Conservation (phyloP, 1,140 invertebrate species). For the Laodelphax striatellus region DNA sequence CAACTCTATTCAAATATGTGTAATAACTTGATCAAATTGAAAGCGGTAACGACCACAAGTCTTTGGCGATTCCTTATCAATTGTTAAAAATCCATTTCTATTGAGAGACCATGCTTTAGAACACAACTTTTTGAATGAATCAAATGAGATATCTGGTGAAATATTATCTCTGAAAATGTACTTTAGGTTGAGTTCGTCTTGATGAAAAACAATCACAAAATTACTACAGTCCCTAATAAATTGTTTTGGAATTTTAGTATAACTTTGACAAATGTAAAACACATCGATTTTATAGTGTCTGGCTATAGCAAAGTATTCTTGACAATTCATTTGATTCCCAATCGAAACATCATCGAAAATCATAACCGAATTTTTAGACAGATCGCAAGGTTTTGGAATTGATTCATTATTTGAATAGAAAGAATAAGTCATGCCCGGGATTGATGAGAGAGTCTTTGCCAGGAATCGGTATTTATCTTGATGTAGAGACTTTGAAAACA, state of each 20-base stretch:
- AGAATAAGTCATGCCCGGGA: slow-evolving; percentile 17
- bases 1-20: neutral
- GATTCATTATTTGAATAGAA: slow-evolving; percentile 10
- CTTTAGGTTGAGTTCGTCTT: slow-evolving; percentile 31
- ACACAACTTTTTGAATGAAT: slow-evolving; percentile 8
- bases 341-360: slow-evolving; percentile 31
- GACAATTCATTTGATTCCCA: slow-evolving; percentile 11
- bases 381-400: slow-evolving; percentile 14
- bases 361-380: slow-evolving; percentile 24
- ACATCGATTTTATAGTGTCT: slow-evolving; percentile 29
- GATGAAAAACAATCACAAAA: slow-evolving; percentile 30
- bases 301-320: slow-evolving; percentile 29
- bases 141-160: slow-evolving; percentile 9
- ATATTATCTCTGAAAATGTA: slow-evolving; percentile 32
- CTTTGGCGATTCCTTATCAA: slow-evolving; percentile 30
- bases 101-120: slow-evolving; percentile 25
- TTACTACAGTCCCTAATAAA: slow-evolving; percentile 31
- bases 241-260: slow-evolving; percentile 31
- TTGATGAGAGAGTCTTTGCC: slow-evolving; percentile 20
- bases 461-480: slow-evolving; percentile 29
- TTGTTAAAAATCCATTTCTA: slow-evolving; percentile 28
- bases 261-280: slow-evolving; percentile 33
- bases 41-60: slow-evolving; percentile 25
- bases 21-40: slow-evolving; percentile 4
- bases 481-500: slow-evolving; percentile 30